A percentile compares a stretch with the other conserved stretches of the same genome.
Evolutionary conservation across 2,888 invertebrate species (phyloP).

Genomic region (Ennomos erosarius): DNA sequence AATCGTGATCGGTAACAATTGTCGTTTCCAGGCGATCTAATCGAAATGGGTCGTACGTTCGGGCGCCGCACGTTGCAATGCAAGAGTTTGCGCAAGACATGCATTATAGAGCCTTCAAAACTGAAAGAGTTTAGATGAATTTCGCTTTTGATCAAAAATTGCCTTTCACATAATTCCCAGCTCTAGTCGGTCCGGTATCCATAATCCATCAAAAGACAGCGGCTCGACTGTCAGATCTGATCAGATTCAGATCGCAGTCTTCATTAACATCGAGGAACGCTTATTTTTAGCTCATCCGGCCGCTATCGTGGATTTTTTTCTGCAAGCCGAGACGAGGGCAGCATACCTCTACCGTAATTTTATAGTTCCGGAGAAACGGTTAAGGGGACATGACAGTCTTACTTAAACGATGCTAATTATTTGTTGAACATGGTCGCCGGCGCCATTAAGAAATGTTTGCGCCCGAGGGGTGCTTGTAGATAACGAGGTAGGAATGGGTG

Average conservation of each 20-base stretch:
- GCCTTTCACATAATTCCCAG: slow-evolving; percentile 16
- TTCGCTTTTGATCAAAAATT: slow-evolving; percentile 7
- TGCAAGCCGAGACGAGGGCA: slow-evolving; percentile 46
- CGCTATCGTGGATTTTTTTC: slow-evolving; percentile 64
- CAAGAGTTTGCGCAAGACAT: slow-evolving; percentile 55
- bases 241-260: slow-evolving; percentile 64
- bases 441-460: slow-evolving; percentile 65
- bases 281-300: slow-evolving; percentile 65
- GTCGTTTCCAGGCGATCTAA: slow-evolving; percentile 68
- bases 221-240: slow-evolving; percentile 55
- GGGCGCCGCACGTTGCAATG: slow-evolving; percentile 46
- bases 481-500: slow-evolving; percentile 1
- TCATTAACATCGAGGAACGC: slow-evolving; percentile 59
- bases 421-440: slow-evolving; percentile 61
- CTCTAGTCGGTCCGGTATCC: slow-evolving; percentile 24
- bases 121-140: slow-evolving; percentile 27
- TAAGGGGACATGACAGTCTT: slow-evolving; percentile 55
- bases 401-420: slow-evolving; percentile 64
- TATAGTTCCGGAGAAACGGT: slow-evolving; percentile 76
- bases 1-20: slow-evolving; percentile 81
- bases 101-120: slow-evolving; percentile 37
- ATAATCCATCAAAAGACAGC: slow-evolving; percentile 51
- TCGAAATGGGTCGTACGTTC: slow-evolving; percentile 67
- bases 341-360: slow-evolving; percentile 67
- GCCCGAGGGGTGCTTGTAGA: slow-evolving; percentile 9